Conservation (phyloP, 64 coral and sea anemone species). For the Porites australiensis region DNA sequence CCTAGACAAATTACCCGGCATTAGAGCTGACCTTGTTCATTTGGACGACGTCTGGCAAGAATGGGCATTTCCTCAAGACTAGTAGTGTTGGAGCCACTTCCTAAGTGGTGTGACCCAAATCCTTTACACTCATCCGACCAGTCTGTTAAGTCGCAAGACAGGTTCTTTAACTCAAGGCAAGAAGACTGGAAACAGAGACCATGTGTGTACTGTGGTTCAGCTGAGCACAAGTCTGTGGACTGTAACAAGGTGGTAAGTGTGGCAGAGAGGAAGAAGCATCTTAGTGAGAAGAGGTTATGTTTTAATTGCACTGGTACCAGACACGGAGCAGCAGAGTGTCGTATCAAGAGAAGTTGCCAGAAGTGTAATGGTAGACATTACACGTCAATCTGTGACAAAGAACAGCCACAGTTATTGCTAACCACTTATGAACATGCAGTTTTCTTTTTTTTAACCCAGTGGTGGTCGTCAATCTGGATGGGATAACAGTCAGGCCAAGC, state of each 20-base stretch:
- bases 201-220: constrained; percentile 64
- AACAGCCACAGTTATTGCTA: constrained; percentile 9
- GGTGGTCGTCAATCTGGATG: constrained; percentile 28
- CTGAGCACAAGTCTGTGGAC: constrained; percentile 43
- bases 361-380: constrained; percentile 32
- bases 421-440: neutral
- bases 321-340: constrained; percentile 53
- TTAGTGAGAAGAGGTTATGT: constrained; percentile 38
- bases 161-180: constrained; percentile 33
- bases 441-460: constrained; percentile 55
- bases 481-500: constrained; percentile 36
- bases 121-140: constrained; percentile 3
- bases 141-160: constrained; percentile 9
- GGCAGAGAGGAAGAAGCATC: constrained; percentile 13
- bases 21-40: constrained; percentile 64
- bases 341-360: constrained; percentile 9
- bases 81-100: constrained; percentile 58
- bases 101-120: constrained; percentile 52
- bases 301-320: constrained; percentile 62
- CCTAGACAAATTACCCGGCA: constrained; percentile 49
- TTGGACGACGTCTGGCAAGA: constrained; percentile 57
- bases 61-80: constrained; percentile 17
- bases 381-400: constrained; percentile 55
- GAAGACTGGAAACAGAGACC: constrained; percentile 6
- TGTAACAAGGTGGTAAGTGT: constrained; percentile 25